Evolutionary conservation across 2,797 vertebrate species (phyloP).

Genomic region (Sarcoramphus papa): DNA sequence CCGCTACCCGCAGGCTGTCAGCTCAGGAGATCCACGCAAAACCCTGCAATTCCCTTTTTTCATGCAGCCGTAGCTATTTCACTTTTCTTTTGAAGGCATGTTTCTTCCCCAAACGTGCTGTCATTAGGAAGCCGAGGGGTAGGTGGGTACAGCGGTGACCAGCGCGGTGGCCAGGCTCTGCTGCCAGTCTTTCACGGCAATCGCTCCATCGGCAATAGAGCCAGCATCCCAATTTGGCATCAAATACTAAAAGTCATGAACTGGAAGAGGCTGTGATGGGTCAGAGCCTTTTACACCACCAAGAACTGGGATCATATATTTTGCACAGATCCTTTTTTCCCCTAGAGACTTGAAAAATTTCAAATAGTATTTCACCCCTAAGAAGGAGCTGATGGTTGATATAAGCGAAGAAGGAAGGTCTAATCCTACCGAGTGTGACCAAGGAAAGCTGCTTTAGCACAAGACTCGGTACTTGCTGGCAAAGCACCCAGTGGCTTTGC

Average conservation of each 20-base stretch:
- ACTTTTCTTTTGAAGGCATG: background rate
- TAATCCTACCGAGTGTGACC: accelerated
- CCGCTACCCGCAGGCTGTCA: background rate
- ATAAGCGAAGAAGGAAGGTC: background rate
- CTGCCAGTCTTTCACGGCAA: background rate
- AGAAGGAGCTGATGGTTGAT: background rate
- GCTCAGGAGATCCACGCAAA: background rate
- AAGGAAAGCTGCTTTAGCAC: background rate
- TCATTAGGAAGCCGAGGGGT: accelerated
- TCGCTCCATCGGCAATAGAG: accelerated
- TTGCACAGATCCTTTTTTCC: accelerated
- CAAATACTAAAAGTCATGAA: accelerated
- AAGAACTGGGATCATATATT: background rate
- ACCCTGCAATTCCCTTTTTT: background rate
- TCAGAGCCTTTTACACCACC: background rate
- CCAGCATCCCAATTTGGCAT: background rate
- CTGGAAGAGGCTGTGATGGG: background rate
- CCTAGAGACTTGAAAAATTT: too few species aligned
- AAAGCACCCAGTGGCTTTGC: background rate
- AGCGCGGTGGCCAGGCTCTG: accelerated
- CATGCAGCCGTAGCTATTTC: background rate
- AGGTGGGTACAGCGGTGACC: too few species aligned
- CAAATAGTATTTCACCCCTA: background rate
- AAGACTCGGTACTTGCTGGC: background rate
- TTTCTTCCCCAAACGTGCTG: background rate